phyloP scores from a whole-genome alignment of 2,797 vertebrate species.

The Enteromius trimaculatus region DNA sequence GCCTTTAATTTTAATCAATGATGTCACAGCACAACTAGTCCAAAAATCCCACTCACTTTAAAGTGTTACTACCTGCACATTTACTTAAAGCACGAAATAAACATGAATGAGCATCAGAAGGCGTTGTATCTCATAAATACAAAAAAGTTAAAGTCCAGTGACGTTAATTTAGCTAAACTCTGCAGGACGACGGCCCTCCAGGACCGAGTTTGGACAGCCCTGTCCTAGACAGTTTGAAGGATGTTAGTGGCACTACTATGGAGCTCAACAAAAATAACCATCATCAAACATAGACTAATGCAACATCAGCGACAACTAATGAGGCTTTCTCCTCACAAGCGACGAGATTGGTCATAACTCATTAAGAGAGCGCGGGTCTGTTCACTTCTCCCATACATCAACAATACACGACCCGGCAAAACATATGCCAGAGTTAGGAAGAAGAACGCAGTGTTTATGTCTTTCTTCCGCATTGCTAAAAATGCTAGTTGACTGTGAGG shows the following conservation, averaged over 20 bases:
- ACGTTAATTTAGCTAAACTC: background rate
- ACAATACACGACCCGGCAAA: slow-evolving; percentile 6
- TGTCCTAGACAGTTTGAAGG: background rate
- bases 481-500: slow-evolving; percentile 46
- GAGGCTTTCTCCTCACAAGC: background rate
- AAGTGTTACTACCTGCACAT: background rate
- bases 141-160: background rate
- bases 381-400: slow-evolving; percentile 2
- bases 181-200: too few relatives aligned
- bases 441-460: slow-evolving; percentile 29
- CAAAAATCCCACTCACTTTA: background rate
- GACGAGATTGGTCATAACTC: background rate
- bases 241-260: background rate
- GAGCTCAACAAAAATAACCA: background rate
- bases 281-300: background rate
- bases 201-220: too few relatives aligned
- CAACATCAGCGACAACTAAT: background rate
- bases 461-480: slow-evolving; percentile 38
- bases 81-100: background rate
- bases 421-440: slow-evolving; percentile 5
- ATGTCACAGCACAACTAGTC: background rate
- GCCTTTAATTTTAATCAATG: background rate
- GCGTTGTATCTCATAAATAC: background rate
- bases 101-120: background rate
- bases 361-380: background rate